Base-by-base conservation (phyloP, 2,888 invertebrate genomes). In the Rotaria socialis region DNA sequence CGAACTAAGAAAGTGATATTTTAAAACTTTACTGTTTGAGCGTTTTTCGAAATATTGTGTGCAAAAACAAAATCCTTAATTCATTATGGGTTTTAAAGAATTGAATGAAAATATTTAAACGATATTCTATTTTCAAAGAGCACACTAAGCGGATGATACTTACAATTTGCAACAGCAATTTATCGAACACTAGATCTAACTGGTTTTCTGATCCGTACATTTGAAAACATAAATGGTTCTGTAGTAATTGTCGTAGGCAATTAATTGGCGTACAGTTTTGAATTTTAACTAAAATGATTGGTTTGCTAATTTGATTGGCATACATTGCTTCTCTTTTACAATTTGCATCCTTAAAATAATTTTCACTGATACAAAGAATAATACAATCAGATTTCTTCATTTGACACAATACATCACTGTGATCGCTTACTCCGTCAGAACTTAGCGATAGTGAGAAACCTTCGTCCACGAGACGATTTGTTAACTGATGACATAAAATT, bases 291-390 rank as follows among this genome's bases (percentile, higher is more conserved):
- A n/a, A 24, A 24, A 80, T 80, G 4, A 80, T n/a, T 24, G 3
- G 22, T 80, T 80, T 80, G 0, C 24, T 3, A n/a, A 24, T 47
- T 43, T 80, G 24, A 47, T 10, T 24, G 47, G 80, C 80, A 67
- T 35, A 35, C 4, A 19, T 67, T 4, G n/a, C 80, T 80, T 80
- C n/a, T 24, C n/a, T 24, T n/a, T 47, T 16, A 80, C 80, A 80
- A 11, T 14, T 10, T 47, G 5, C 24, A 80, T 80, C n/a, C 4
- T 47, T 10, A 47, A 24, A n/a, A 80, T 80, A 80, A 47, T 80
- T 47, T 80, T 80, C 47, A 14, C 80, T 80, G 22, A 80, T 22
- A n/a, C 80, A 80, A 10, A 80, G 11, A n/a, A 80, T 80, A 47
- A 80, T 5, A 11, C 43, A 80, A 80, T 80, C 24, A 0, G 80